Evolutionary conservation across 2,888 invertebrate species (phyloP).

Genomic region (Hemistola chrysoprasaria): DNA sequence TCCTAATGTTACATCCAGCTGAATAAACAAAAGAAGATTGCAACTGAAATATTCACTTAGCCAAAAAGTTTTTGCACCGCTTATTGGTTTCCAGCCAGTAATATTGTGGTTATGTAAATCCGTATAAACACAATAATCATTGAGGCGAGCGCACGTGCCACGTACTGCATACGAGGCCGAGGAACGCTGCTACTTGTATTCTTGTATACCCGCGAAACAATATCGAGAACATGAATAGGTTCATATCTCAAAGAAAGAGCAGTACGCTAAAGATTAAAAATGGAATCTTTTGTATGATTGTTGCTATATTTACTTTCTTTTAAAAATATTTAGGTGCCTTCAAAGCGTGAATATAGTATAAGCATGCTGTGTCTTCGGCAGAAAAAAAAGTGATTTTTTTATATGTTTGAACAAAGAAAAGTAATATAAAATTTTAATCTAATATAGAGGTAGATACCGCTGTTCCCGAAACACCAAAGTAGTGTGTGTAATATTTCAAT

Average conservation of each 20-base stretch:
- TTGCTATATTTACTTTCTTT: not conserved
- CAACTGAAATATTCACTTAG: not conserved
- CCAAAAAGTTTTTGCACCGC: slow-evolving; percentile 13
- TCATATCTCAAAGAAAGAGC: slow-evolving; percentile 56
- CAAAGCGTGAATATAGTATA: too few species aligned
- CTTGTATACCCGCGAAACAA: slow-evolving; percentile 50
- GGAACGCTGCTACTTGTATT: slow-evolving; percentile 48
- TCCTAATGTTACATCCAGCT: too few species aligned
- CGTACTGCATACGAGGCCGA: slow-evolving; percentile 40
- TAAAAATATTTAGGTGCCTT: too few species aligned
- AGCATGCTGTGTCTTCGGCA: too few species aligned
- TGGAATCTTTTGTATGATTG: slow-evolving; percentile 25
- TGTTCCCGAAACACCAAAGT: too few species aligned
- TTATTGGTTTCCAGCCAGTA: slow-evolving; percentile 23
- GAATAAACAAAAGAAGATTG: too few species aligned
- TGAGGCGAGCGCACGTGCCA: slow-evolving; percentile 65
- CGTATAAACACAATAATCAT: slow-evolving; percentile 69
- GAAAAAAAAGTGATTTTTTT: too few species aligned
- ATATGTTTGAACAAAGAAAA: too few species aligned
- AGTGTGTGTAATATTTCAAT: not conserved
- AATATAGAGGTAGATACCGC: too few species aligned
- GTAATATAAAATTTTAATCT: too few species aligned
- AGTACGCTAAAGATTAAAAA: slow-evolving; percentile 44
- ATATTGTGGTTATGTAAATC: slow-evolving; percentile 33
- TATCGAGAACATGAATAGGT: slow-evolving; percentile 62